phyloP scores from a whole-genome alignment of 2,888 invertebrate species.

The Ectobius pallidus region DNA sequence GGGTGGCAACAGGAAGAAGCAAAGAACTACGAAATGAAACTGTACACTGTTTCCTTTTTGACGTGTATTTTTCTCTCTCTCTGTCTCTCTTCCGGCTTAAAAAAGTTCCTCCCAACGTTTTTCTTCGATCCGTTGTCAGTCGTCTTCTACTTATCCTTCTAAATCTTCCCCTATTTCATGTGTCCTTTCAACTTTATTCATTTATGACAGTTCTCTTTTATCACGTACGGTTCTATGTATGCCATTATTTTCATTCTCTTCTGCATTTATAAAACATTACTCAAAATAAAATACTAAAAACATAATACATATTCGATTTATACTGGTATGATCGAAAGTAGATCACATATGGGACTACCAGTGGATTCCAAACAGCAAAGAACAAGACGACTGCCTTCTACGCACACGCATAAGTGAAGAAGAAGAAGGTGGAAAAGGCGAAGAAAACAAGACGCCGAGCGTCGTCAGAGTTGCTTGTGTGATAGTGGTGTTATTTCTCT shows the following conservation, averaged over 20 bases:
- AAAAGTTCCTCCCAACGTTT: not conserved
- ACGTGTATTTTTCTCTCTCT: not conserved
- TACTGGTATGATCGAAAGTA: no score
- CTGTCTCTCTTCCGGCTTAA: not conserved
- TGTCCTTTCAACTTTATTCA: no score
- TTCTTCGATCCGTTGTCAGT: not conserved
- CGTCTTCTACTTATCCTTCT: not conserved
- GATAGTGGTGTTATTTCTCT: constrained; percentile 18
- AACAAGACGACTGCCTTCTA: not conserved
- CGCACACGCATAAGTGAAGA: constrained; percentile 36
- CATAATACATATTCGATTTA: no score
- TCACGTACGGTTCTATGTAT: no score
- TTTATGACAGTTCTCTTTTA: no score
- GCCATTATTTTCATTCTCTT: no score
- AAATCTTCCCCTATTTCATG: not conserved
- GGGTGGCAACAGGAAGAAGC: constrained; percentile 25
- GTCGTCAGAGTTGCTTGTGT: not conserved
- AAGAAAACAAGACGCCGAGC: constrained; percentile 6
- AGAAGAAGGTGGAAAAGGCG: not conserved
- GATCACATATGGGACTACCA: no score
- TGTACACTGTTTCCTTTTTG: constrained; percentile 32
- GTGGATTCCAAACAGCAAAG: not conserved
- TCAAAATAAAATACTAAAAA: no score
- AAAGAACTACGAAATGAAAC: constrained; percentile 25
- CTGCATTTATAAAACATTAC: no score